Base-by-base conservation (phyloP, 2,113 vertebrate species). In the Oryzias woworae region DNA sequence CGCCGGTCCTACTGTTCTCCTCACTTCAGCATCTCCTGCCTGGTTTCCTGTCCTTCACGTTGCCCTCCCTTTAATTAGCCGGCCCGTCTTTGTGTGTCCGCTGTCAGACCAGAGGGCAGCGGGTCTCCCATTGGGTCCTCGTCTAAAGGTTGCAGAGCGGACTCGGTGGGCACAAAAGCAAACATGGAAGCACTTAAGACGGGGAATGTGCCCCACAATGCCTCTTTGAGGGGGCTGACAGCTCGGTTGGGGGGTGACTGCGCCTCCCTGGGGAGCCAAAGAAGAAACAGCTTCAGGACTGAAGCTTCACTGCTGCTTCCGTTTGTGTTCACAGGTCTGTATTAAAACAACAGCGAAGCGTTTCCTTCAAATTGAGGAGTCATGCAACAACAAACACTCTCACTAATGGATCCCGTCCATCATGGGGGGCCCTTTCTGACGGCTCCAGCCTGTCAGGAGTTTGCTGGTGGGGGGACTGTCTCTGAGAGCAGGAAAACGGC, bases 381-480 rank as follows among this genome's bases (percentile, higher is more conserved):
- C 2, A 13, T 10, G 7, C 8, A 10, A 36, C 36, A 28, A 28
- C 8, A 3, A 10, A 36, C 8, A 12, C 10, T 8, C 8, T 8
- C 31, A 8, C 2, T 36, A 36, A 10, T 36, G 31, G 31, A 2
- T 36, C 7, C 7, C 10, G 31, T 8, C 31, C 31, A 8, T 36
- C 8, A 2, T 10, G 36, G 36, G 36, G 36, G 36, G 36, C 2
- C 20, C 8, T 8, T 58, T 75, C 67, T 53, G 72, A 72, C 66
- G 84, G 88, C 85, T 89, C 89, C 87, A 83, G 81, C n/a, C 69
- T 79, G 87, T 84, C 81, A 84, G 85, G 86, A 82, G 70, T 69
- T 61, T 65, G 20, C 59, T 4, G 6, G 53, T 1, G 12, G 13
- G 17, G 31, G 31, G 31, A 6, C 1, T 7, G 28, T 31, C 7